Conservation (phyloP, 2,797 vertebrate species). For the Enteromius viviparus region DNA sequence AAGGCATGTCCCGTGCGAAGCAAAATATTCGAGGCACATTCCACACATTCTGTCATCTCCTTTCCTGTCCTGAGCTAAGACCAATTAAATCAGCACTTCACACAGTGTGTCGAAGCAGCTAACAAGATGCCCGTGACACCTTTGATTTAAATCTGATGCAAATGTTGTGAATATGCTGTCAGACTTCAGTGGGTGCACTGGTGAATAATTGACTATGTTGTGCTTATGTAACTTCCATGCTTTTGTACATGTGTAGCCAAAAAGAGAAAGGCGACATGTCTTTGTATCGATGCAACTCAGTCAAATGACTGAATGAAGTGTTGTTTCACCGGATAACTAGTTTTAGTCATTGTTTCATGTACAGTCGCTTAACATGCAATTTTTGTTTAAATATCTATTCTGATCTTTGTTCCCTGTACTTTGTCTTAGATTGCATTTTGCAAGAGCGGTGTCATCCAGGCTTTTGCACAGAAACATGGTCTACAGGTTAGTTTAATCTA, state of each 20-base stretch:
- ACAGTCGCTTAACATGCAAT: not conserved
- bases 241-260: conserved; percentile 24
- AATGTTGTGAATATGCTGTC: conserved; percentile 31
- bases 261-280: conserved; percentile 1
- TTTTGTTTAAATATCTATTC: conserved; percentile 20
- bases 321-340: not conserved
- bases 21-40: conserved; percentile 58
- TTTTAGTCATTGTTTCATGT: not conserved
- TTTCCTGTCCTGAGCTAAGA: conserved; percentile 44
- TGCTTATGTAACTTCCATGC: conserved; percentile 29
- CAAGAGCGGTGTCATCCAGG: conserved; percentile 80
- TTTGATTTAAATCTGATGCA: conserved; percentile 30
- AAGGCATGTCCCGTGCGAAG: conserved; percentile 54
- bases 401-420: conserved; percentile 31
- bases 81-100: conserved; percentile 39
- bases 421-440: conserved; percentile 80
- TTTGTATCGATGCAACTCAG: conserved; percentile 13
- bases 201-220: conserved; percentile 55
- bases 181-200: conserved; percentile 1
- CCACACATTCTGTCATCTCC: conserved; percentile 62
- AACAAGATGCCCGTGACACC: conserved; percentile 35
- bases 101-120: conserved; percentile 36
- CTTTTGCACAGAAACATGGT: conserved; percentile 72
- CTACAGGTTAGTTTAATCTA: conserved; percentile 78
- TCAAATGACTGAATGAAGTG: not conserved